A percentile compares a stretch with the other conserved stretches of the same genome.
Conservation (phyloP, 2,113 vertebrate genomes). For the Nothoprocta pentlandii region DNA sequence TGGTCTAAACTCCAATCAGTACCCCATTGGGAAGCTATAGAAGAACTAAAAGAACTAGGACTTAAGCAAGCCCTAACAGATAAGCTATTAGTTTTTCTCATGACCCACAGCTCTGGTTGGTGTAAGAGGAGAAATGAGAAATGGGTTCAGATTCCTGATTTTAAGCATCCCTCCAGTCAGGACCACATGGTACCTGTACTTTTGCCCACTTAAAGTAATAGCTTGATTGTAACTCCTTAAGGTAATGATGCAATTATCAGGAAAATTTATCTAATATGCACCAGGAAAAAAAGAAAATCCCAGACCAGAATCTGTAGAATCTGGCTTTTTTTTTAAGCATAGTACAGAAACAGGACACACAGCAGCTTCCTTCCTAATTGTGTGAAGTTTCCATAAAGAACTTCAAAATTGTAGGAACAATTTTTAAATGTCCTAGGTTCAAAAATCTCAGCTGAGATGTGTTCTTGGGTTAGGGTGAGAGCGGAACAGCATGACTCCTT, state of each 20-base stretch:
- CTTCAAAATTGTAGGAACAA: not conserved
- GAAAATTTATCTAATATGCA: not conserved
- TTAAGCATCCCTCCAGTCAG: not conserved
- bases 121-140: not conserved
- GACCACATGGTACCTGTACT: accelerated
- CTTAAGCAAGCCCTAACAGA: not conserved
- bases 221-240: not conserved
- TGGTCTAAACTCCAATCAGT: accelerated
- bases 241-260: not conserved
- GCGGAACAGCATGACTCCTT: not conserved
- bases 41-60: not conserved
- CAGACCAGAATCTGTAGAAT: not conserved
- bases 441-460: not conserved
- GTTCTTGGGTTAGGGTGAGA: not conserved
- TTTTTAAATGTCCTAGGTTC: not conserved
- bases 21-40: not conserved
- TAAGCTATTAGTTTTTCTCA: not conserved
- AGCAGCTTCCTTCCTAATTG: not conserved
- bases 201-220: accelerated
- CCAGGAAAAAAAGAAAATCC: not conserved
- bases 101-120: no score
- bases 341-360: not conserved
- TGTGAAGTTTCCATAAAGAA: not conserved
- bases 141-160: not conserved
- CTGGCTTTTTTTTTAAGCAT: not conserved